These are phyloP conservation scores for Diachrysia chrysitis DNA, from an alignment of 2,888 invertebrate genomes.

Conservation along the genomic window DNA sequence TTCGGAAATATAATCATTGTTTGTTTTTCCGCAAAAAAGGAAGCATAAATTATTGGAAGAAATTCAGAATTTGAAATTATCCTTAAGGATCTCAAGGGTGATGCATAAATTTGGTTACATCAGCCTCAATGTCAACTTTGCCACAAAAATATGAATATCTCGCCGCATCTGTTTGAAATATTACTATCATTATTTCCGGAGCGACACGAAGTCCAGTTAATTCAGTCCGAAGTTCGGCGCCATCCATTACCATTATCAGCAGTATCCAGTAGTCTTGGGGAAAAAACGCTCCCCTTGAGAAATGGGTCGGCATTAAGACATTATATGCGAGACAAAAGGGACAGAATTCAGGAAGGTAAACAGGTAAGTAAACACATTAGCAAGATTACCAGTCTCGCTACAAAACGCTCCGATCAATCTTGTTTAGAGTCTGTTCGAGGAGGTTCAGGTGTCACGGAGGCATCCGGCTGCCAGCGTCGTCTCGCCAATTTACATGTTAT, in stretches of 20 bases:
- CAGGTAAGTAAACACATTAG: constrained; percentile 84
- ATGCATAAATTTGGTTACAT: constrained; percentile 60
- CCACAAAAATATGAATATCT: constrained; percentile 56
- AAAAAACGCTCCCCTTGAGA: constrained; percentile 68
- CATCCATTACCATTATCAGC: constrained; percentile 79
- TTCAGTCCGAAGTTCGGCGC: constrained; percentile 65
- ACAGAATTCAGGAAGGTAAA: constrained; percentile 73
- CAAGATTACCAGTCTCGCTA: constrained; percentile 71
- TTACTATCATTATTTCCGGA: constrained; percentile 63
- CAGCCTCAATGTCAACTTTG: constrained; percentile 43
- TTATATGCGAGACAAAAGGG: constrained; percentile 73
- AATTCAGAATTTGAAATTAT: constrained; percentile 42
- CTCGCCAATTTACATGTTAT: constrained; percentile 49
- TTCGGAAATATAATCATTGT: constrained; percentile 8
- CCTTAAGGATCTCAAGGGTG: constrained; percentile 38
- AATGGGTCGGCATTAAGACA: constrained; percentile 74
- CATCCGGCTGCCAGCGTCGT: constrained; percentile 18
- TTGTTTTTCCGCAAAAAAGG: constrained; percentile 22
- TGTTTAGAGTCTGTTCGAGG: constrained; percentile 58
- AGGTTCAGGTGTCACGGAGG: constrained; percentile 49
- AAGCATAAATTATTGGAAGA: constrained; percentile 24
- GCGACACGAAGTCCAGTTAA: constrained; percentile 68
- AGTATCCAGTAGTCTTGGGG: constrained; percentile 66
- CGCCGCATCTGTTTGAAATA: constrained; percentile 60
- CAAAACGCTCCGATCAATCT: constrained; percentile 74